Evolutionary conservation across 2,113 vertebrate species (phyloP), one percentile per base, ranked within the genome.

Genomic region (Anas platyrhynchos): DNA sequence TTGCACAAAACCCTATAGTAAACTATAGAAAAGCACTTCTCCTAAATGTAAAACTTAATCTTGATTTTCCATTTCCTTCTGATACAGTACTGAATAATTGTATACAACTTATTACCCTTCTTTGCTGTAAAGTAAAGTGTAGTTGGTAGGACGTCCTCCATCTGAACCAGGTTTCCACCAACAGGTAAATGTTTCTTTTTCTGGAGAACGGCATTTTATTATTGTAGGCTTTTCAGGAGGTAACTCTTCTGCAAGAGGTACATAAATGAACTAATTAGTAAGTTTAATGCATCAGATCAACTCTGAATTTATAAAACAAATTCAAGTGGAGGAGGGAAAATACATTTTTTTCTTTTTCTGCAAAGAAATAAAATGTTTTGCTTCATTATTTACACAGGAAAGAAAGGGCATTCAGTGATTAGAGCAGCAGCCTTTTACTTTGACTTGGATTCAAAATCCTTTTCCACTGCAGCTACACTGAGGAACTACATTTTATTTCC

Each of bases 131-230:
- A 96, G 89, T 58, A 97, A 94, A 68, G 94, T 92, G 66, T 97
- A 91, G 54, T 88, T 97, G 36, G 89, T 84, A 15, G 32, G 56
- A 54, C 54, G 52, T 68, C 94, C 94, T 91, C 91, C 77, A 52
- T 84, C 77, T 20, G 66, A 78, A 89, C 80, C 92, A 61, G 95
- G 95, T 82, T 97, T 95, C 96, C 96, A 97, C 96, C 96, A 97
- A 52, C 96, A 97, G 55, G 91, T 97, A 86, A 97, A 97, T 5
- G 96, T 97, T 91, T 97, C 96, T 38, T 97, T 97, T 91, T 97
- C 96, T 75, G 96, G 96, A 78, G 96, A 97, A 38, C 96, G 96
- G 12, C 96, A 97, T 76, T 97, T 97, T 89, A 75, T 72, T 86
- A 97, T 97, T 13, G 81, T 73, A 75, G 96, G 96, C 34, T 96